phyloP scores from a whole-genome alignment of 2,113 vertebrate genomes.

The Taurulus bubalis region DNA sequence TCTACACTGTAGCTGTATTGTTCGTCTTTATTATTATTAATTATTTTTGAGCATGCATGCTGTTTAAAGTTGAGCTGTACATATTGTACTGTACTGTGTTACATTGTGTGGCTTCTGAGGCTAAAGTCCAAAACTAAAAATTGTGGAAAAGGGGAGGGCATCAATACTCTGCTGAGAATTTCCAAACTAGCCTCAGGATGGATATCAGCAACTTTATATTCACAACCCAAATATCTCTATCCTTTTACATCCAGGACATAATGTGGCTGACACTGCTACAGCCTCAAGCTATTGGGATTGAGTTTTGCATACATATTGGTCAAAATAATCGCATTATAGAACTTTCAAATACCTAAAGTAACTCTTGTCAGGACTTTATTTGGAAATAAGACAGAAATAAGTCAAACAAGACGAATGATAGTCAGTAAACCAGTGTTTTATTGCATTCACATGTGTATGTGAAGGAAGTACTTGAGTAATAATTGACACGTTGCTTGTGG shows the following conservation, averaged over 20 bases:
- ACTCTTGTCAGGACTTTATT: not conserved
- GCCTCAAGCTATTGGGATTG: not conserved
- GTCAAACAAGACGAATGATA: slow-evolving; percentile 16
- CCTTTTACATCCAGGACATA: not conserved
- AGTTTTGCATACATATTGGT: not conserved
- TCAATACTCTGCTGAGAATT: not conserved
- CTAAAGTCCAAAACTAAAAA: not conserved
- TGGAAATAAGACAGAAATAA: slow-evolving; percentile 26
- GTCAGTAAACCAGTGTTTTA: slow-evolving; percentile 64
- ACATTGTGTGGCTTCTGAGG: not conserved
- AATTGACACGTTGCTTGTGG: not conserved
- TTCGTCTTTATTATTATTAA: not conserved
- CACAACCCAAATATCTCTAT: not conserved
- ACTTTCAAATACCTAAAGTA: not conserved
- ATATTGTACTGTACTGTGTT: not conserved
- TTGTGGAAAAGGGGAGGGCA: not conserved
- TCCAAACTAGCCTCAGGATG: not conserved
- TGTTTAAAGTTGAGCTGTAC: not conserved
- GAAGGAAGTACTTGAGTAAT: slow-evolving; percentile 10
- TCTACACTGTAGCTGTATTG: not conserved
- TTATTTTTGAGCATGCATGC: no score
- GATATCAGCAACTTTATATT: not conserved
- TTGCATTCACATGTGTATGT: slow-evolving; percentile 44
- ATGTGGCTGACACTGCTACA: not conserved
- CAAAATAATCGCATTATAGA: not conserved